Evolutionary conservation across 2,113 vertebrate genomes (phyloP).

Genomic region (Corynorhinus townsendii): DNA sequence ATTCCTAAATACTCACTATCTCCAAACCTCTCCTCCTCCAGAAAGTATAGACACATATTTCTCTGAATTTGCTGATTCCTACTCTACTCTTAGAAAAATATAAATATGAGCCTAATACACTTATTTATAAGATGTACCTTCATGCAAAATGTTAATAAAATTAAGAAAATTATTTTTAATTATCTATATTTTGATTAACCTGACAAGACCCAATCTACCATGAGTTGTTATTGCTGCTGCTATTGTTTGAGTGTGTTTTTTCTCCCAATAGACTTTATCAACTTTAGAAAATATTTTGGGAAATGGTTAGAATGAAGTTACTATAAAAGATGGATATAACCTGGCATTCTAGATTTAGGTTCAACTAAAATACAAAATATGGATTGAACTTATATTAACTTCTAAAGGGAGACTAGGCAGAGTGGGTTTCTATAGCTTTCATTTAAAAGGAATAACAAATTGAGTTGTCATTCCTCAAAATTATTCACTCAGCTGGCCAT

Average conservation of each 20-base stretch:
- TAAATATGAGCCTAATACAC: neutral
- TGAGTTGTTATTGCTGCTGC: neutral
- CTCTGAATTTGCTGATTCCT: neutral
- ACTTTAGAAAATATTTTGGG: constrained; percentile 54
- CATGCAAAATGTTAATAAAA: neutral
- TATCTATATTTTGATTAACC: constrained; percentile 1
- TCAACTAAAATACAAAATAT: constrained; percentile 55
- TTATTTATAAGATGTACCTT: neutral
- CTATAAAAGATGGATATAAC: constrained; percentile 42
- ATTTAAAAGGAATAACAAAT: constrained; percentile 36
- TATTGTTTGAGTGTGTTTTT: neutral
- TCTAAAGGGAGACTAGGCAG: constrained; percentile 48
- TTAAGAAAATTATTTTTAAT: neutral
- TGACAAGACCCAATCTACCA: neutral
- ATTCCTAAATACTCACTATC: neutral
- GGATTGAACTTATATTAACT: constrained; percentile 55
- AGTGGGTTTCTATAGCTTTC: neutral
- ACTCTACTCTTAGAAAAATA: neutral
- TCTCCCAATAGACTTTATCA: constrained; percentile 37
- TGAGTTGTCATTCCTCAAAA: constrained; percentile 52
- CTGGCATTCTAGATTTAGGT: constrained; percentile 50
- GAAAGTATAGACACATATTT: neutral
- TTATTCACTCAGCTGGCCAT: constrained; percentile 39
- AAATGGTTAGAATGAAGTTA: constrained; percentile 32
- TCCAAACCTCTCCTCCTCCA: neutral